Conservation (phyloP, 2,113 vertebrate genomes). For the Chascanopsetta lugubris region DNA sequence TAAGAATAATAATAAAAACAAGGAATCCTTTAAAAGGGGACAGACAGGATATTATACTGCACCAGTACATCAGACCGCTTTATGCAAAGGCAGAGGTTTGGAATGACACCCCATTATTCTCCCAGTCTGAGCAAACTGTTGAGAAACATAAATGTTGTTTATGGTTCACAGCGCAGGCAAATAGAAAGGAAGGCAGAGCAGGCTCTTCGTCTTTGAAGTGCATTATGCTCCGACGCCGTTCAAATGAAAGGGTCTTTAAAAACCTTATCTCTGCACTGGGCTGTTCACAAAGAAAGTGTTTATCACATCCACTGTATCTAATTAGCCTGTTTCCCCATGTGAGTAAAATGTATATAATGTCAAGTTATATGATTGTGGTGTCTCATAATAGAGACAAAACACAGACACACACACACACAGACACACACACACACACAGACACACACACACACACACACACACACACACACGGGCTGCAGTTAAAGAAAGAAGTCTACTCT, state of each 20-base stretch:
- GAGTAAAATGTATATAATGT: not conserved
- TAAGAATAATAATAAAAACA: conserved; percentile 33
- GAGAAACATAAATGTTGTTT: conserved; percentile 54
- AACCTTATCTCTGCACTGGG: conserved; percentile 27
- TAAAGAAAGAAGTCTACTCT: no score
- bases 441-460: not conserved
- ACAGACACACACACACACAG: not conserved
- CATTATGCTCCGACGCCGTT: conserved; percentile 39
- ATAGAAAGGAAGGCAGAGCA: conserved; percentile 29
- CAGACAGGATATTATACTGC: conserved; percentile 48
- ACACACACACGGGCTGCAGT: not conserved
- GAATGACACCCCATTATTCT: conserved; percentile 54
- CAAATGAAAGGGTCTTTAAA: conserved; percentile 38
- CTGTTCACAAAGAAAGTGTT: conserved; percentile 15
- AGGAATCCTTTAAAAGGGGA: conserved; percentile 43
- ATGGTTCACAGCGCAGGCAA: conserved; percentile 63
- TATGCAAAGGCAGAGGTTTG: conserved; percentile 50
- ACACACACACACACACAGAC: not conserved
- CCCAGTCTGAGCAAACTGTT: conserved; percentile 46
- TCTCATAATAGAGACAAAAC: not conserved
- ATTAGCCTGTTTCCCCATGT: not conserved
- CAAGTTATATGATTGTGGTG: not conserved
- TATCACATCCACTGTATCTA: not conserved
- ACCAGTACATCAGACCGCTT: conserved; percentile 44
- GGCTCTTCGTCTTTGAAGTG: conserved; percentile 57